A percentile compares a stretch with the other conserved stretches of the same genome.
These are phyloP conservation scores for Aporophyla lueneburgensis DNA, from an alignment of 2,888 invertebrate species.

Conservation along the genomic window DNA sequence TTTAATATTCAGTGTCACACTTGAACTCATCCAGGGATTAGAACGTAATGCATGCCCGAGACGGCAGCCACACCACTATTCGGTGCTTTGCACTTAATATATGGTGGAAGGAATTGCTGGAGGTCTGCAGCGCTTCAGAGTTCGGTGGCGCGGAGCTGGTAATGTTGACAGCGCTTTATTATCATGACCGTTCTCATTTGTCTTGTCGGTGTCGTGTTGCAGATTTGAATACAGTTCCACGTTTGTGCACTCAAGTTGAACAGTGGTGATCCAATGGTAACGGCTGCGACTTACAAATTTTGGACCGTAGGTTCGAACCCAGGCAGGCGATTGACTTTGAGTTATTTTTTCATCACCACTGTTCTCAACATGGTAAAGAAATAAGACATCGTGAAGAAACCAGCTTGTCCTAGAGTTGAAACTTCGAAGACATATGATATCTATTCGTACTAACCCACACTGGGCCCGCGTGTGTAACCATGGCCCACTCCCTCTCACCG, in stretches of 20 bases:
- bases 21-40: slow-evolving; percentile 83
- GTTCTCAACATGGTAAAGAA: too few species aligned
- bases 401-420: too few species aligned
- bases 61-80: slow-evolving; percentile 54
- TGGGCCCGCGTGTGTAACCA: too few species aligned
- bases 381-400: too few species aligned
- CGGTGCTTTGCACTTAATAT: slow-evolving; percentile 61
- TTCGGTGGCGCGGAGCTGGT: slow-evolving; percentile 24
- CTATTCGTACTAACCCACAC: too few species aligned
- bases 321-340: too few species aligned
- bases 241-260: background rate
- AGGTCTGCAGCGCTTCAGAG: slow-evolving; percentile 26
- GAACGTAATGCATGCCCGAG: slow-evolving; percentile 76
- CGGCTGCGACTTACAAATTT: background rate
- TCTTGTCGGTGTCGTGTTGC: slow-evolving; percentile 14
- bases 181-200: slow-evolving; percentile 23
- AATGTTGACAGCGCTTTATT: slow-evolving; percentile 46
- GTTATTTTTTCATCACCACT: too few species aligned
- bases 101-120: slow-evolving; percentile 32
- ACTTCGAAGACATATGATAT: too few species aligned
- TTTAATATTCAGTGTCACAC: slow-evolving; percentile 87
- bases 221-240: slow-evolving; percentile 9
- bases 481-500: too few species aligned
- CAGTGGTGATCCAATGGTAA: too few species aligned
- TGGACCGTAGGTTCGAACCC: too few species aligned